Evolutionary conservation across 1,140 invertebrate species (phyloP).

Genomic region (Rhysida immarginata): DNA sequence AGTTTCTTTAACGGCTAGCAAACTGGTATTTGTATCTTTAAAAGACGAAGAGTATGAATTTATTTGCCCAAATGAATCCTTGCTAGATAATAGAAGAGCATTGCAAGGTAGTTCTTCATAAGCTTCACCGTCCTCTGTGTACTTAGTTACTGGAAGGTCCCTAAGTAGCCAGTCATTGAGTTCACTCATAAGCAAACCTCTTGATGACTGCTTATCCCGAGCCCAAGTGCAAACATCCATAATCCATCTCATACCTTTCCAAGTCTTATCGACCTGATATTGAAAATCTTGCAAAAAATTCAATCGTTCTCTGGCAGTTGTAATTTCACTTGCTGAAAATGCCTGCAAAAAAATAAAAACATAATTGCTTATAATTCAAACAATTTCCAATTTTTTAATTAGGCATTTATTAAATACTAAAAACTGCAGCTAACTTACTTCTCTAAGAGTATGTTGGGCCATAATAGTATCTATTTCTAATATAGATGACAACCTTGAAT

Average conservation of each 20-base stretch:
- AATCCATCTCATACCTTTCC: constrained; percentile 87
- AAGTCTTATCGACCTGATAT: constrained; percentile 59
- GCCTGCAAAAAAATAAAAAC: constrained; percentile 36
- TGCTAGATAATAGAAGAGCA: no score
- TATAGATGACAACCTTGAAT: constrained; percentile 77
- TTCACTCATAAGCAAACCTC: constrained; percentile 22
- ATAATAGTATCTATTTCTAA: constrained; percentile 80
- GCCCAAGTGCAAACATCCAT: constrained; percentile 87
- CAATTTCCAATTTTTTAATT: neutral
- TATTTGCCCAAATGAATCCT: no score
- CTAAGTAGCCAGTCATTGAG: constrained; percentile 8
- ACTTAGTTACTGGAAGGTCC: neutral
- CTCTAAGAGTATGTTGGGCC: constrained; percentile 77
- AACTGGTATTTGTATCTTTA: no score
- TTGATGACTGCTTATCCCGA: constrained; percentile 47
- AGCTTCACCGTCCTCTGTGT: no score
- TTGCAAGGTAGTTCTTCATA: no score
- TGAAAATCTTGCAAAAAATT: constrained; percentile 65
- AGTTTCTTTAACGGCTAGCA: neutral
- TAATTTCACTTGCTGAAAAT: constrained; percentile 74
- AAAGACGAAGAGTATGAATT: no score
- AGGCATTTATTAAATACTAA: neutral
- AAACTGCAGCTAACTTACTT: constrained; percentile 34
- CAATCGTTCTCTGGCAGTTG: constrained; percentile 65
- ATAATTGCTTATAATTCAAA: neutral